These are phyloP conservation scores for Sminthurides aquaticus DNA, from an alignment of 2,888 invertebrate genomes.

Conservation along the genomic window DNA sequence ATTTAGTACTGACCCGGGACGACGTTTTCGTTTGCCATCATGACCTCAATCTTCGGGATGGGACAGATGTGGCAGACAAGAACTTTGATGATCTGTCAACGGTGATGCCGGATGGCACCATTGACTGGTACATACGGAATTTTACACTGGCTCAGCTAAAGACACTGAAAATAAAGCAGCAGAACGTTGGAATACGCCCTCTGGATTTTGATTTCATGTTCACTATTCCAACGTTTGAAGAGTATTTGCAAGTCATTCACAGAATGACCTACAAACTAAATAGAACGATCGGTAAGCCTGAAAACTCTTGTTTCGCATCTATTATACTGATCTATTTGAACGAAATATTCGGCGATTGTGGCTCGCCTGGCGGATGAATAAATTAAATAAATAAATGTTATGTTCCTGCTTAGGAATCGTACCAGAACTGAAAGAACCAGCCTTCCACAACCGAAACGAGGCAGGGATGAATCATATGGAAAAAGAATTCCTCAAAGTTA, in stretches of 20 bases:
- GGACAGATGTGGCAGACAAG: constrained; percentile 29
- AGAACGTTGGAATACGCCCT: constrained; percentile 32
- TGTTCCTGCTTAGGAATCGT: constrained; percentile 28
- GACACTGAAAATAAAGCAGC: constrained; percentile 27
- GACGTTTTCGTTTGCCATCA: constrained; percentile 37
- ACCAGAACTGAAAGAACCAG: constrained; percentile 34
- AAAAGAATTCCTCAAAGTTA: constrained; percentile 7
- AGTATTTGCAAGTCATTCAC: constrained; percentile 32
- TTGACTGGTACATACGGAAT: constrained; percentile 39
- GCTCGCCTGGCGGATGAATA: no score
- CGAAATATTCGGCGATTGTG: no score
- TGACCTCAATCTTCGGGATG: constrained; percentile 30
- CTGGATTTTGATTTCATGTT: constrained; percentile 33
- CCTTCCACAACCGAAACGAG: constrained; percentile 21
- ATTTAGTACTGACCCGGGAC: constrained; percentile 37
- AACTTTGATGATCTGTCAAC: constrained; percentile 29
- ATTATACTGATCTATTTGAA: not conserved
- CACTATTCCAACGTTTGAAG: constrained; percentile 36
- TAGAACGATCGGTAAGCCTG: constrained; percentile 23
- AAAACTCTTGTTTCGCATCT: no score
- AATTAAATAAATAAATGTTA: no score
- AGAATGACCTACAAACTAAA: constrained; percentile 24
- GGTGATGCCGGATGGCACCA: constrained; percentile 20
- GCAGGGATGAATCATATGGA: constrained; percentile 25
- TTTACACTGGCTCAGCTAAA: constrained; percentile 32